These are phyloP conservation scores for Psittacula cyanocephala DNA, from an alignment of 2,113 vertebrate genomes.

Conservation along the genomic window DNA sequence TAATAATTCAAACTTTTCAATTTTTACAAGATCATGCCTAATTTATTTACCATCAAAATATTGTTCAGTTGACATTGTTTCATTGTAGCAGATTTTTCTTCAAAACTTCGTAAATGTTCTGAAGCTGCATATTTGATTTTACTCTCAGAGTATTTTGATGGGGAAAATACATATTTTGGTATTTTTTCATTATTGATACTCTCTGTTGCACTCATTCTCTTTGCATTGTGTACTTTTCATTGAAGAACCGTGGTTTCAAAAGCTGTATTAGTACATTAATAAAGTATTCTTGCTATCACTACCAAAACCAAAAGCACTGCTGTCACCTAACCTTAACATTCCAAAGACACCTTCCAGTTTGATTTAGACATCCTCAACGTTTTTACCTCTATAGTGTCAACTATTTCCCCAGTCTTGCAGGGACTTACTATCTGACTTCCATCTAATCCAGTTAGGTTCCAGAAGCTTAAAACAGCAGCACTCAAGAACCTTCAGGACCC, in stretches of 20 bases:
- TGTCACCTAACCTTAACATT: neutral
- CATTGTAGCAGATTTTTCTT: neutral
- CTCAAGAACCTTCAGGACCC: neutral
- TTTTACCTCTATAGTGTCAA: neutral
- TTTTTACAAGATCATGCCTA: neutral
- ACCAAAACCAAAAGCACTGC: fast-evolving
- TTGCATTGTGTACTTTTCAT: neutral
- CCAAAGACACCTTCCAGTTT: neutral
- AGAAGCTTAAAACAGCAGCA: neutral
- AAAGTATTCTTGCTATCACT: neutral
- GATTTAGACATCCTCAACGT: neutral
- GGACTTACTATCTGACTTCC: neutral
- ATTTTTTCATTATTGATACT: neutral
- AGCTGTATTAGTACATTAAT: neutral
- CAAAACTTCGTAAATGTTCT: neutral
- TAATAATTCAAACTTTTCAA: neutral
- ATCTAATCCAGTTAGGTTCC: neutral
- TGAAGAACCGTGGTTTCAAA: neutral
- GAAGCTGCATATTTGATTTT: neutral
- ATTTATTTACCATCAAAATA: neutral
- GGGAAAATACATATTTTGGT: neutral
- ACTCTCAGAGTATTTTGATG: neutral
- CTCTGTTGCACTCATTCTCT: neutral
- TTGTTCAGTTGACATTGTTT: neutral
- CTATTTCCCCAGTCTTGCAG: neutral